phyloP scores from a whole-genome alignment of 2,888 invertebrate genomes.

The Patella ulyssiponensis region DNA sequence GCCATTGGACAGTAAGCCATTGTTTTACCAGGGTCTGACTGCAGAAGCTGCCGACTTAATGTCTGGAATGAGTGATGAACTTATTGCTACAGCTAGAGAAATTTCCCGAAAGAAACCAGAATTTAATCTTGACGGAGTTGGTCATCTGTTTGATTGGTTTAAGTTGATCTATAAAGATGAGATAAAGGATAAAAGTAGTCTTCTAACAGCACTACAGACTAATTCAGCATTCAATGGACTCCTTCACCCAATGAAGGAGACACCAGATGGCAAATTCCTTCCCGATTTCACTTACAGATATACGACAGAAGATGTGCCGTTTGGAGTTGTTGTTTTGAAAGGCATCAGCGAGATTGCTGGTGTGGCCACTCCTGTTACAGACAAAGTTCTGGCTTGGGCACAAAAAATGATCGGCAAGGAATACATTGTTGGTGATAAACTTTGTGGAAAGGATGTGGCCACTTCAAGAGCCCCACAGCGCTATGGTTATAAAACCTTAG shows the following conservation, averaged over 20 bases:
- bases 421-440: constrained; percentile 45
- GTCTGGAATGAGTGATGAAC: constrained; percentile 52
- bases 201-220: constrained; percentile 46
- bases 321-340: constrained; percentile 55
- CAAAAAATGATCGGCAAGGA: constrained; percentile 56
- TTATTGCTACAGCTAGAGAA: constrained; percentile 49
- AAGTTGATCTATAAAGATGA: constrained; percentile 47
- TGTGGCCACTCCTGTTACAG: constrained; percentile 53
- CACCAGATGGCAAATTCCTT: constrained; percentile 44
- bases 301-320: constrained; percentile 55
- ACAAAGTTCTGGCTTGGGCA: constrained; percentile 53
- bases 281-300: constrained; percentile 60
- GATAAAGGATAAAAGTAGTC: constrained; percentile 42
- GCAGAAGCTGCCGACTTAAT: constrained; percentile 47
- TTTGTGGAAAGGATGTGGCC: constrained; percentile 52
- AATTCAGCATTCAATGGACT: constrained; percentile 57
- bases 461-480: constrained; percentile 54
- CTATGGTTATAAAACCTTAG: constrained; percentile 51
- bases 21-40: constrained; percentile 61
- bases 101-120: constrained; percentile 40
- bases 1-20: constrained; percentile 46
- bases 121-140: constrained; percentile 50
- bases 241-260: constrained; percentile 51
- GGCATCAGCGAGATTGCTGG: constrained; percentile 55
- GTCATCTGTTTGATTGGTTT: constrained; percentile 55